Evolutionary conservation across 1,140 invertebrate species (phyloP).

Genomic region (Philopotamus ludificatus): DNA sequence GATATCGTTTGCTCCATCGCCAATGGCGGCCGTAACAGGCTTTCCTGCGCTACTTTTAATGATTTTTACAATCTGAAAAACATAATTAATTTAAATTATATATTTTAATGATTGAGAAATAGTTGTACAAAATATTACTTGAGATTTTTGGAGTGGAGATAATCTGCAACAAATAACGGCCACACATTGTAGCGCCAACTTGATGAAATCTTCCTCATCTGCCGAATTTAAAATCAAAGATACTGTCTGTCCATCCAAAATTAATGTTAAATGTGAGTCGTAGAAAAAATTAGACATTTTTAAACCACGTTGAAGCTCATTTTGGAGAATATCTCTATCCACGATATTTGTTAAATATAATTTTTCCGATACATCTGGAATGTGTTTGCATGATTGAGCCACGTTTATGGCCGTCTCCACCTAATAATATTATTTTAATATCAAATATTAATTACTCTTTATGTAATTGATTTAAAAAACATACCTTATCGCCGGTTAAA

Average conservation of each 20-base stretch:
- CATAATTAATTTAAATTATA: too few species aligned
- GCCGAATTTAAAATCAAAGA: constrained; percentile 54
- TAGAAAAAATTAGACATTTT: constrained; percentile 47
- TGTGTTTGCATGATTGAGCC: constrained; percentile 71
- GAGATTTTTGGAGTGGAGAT: constrained; percentile 79
- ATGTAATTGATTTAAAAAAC: too few species aligned
- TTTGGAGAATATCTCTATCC: constrained; percentile 46
- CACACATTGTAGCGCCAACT: constrained; percentile 61
- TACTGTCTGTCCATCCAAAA: constrained; percentile 67
- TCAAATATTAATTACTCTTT: too few species aligned
- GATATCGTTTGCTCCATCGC: constrained; percentile 80
- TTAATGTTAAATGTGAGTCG: constrained; percentile 59
- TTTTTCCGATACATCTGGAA: constrained; percentile 62
- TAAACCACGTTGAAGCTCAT: too few species aligned
- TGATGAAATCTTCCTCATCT: constrained; percentile 53
- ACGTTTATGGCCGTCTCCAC: constrained; percentile 81
- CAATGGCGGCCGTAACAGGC: constrained; percentile 74
- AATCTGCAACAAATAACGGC: constrained; percentile 77
- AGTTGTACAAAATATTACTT: constrained; percentile 54
- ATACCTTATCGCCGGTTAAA: constrained; percentile 74
- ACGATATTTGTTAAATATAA: constrained; percentile 60
- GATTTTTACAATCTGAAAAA: constrained; percentile 67
- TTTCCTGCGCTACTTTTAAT: constrained; percentile 61
- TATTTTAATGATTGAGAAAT: too few species aligned
- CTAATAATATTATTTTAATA: too few species aligned